Evolutionary conservation across 2,113 vertebrate genomes (phyloP).

Genomic region (Grallaria varia): DNA sequence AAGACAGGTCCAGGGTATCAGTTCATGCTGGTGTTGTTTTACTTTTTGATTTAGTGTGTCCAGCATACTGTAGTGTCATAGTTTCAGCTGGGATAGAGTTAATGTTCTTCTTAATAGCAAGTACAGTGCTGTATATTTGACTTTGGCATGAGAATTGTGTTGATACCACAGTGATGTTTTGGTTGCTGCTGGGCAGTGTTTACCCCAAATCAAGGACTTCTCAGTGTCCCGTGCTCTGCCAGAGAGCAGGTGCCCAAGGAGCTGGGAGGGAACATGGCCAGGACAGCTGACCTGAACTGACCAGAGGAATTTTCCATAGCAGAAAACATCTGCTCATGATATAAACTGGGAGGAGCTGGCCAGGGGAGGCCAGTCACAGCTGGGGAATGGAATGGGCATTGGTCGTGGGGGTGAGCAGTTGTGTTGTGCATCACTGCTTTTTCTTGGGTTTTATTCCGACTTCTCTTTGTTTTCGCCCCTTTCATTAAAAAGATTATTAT

Average conservation of each 20-base stretch:
- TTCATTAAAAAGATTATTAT: neutral
- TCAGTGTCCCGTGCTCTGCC: neutral
- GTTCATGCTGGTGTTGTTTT: neutral
- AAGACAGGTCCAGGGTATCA: neutral
- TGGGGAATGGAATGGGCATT: no score
- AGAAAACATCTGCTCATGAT: neutral
- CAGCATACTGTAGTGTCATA: neutral
- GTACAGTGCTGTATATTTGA: neutral
- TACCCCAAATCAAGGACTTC: neutral
- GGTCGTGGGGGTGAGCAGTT: fast-evolving
- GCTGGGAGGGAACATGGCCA: neutral
- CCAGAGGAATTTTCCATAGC: neutral
- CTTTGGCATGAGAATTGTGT: neutral
- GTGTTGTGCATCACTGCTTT: neutral
- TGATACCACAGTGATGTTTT: neutral
- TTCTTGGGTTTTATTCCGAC: neutral
- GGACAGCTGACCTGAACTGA: neutral
- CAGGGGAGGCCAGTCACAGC: neutral
- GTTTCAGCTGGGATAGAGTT: neutral
- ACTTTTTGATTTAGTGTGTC: neutral
- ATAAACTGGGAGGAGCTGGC: no score
- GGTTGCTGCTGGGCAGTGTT: neutral
- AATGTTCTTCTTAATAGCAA: neutral
- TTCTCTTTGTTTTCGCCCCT: neutral
- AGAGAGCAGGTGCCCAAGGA: neutral